A percentile compares a stretch with the other conserved stretches of the same genome.
Conservation (phyloP, 2,797 vertebrate species). For the Eulemur albifrons region DNA sequence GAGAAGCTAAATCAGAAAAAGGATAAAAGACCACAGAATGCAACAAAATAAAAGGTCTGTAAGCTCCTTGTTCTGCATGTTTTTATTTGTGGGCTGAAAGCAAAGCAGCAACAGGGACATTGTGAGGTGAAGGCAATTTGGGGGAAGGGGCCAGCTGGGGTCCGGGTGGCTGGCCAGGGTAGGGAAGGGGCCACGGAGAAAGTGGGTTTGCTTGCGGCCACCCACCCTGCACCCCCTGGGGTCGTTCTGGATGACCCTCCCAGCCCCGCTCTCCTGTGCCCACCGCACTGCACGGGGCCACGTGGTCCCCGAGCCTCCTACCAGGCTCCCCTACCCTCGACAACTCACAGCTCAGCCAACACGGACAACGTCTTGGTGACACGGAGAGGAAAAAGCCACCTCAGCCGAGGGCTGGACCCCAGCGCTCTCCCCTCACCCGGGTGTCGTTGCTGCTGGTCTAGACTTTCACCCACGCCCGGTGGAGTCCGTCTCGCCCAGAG, state of each 20-base stretch:
- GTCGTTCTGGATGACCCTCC: background rate
- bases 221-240: background rate
- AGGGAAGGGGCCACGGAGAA: background rate
- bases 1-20: constrained; percentile 50
- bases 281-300: rapidly evolving
- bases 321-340: background rate
- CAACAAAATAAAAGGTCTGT: background rate
- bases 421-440: background rate
- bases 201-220: background rate
- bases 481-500: background rate
- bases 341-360: background rate
- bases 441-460: background rate
- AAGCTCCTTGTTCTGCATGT: background rate
- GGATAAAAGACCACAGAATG: background rate
- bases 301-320: rapidly evolving
- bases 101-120: background rate
- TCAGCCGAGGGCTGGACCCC: background rate
- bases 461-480: rapidly evolving
- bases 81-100: background rate
- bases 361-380: rapidly evolving
- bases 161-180: background rate
- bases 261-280: too few species aligned
- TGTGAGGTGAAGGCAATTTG: background rate
- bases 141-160: background rate
- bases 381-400: background rate